Conservation (phyloP, 92 coral and sea anemone species). For the Metridium senile region DNA sequence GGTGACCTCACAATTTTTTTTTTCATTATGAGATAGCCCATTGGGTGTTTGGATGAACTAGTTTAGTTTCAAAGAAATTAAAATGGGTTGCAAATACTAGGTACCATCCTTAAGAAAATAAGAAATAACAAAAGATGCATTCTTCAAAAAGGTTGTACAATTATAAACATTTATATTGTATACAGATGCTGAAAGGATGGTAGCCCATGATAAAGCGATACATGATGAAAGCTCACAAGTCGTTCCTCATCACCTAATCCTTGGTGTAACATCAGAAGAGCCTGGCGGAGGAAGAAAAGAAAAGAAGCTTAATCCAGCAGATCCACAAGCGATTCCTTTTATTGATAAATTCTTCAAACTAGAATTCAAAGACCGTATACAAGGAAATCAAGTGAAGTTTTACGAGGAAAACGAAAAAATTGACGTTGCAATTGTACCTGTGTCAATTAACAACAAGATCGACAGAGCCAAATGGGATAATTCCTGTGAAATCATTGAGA, state of each 20-base stretch:
- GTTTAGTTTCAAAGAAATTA: no score
- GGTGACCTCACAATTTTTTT: no score
- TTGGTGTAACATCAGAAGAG: constrained; percentile 24
- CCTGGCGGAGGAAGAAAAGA: no score
- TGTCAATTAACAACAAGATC: constrained; percentile 4
- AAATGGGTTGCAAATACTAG: no score
- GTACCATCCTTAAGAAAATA: no score
- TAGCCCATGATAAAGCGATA: constrained; percentile 21
- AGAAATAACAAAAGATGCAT: no score
- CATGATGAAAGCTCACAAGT: constrained; percentile 24
- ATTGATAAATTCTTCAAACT: not conserved
- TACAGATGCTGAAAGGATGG: constrained; percentile 42
- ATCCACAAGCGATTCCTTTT: constrained; percentile 3
- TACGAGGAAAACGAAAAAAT: constrained; percentile 12
- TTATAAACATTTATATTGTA: no score
- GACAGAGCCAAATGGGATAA: constrained; percentile 20
- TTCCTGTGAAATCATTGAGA: constrained; percentile 9
- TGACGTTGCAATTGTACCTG: not conserved
- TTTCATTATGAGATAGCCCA: no score
- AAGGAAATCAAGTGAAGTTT: no score
- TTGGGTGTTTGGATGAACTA: no score
- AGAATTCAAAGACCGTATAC: constrained; percentile 19
- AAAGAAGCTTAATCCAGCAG: not conserved
- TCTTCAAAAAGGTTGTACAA: no score
- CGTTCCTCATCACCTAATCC: constrained; percentile 44